Base-by-base conservation (phyloP, 2,888 invertebrate genomes). In the Nomada lathburiana region DNA sequence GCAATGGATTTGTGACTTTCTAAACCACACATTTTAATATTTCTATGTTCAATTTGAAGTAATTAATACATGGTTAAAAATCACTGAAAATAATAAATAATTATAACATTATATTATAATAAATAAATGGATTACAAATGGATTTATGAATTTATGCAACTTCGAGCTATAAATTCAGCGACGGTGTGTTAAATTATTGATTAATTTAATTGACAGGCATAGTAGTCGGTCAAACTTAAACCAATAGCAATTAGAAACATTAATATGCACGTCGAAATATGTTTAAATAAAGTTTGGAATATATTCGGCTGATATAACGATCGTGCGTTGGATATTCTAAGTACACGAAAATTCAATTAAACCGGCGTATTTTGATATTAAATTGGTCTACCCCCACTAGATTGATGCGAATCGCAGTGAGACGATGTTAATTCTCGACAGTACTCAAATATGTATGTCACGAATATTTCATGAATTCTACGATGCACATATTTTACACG, bases 341-440 rank as follows among this genome's bases (percentile, higher is more conserved):
- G 47, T 55, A 60, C 64, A 71, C 44, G 69, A 47, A 23, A 53
- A 44, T 76, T 64, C 57, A 80, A 80, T 80, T 79, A 77, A 80
- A 80, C 44, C 44, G 26, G 42, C 53, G 53, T 60, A 77, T 80
- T 59, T 64, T 59, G 59, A 65, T 60, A 77, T 77, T 69, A 77
- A 80, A 77, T 63, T 69, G 23, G 53, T 64, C 52, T 47, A 52
- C 36, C 69, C 4, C 13, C 16, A 50, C 29, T 16, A 44, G 77
- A 75, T 75, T 68, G 67, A 75, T 67, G 26, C 29, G 26, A 52
- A 52, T 57, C 60, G 44, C 44, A 42, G 36, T 23, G 47, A 23
- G 44, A 68, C 36, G 29, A 16, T 62, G 60, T 52, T 29, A 47
- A 60, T 69, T 69, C 36, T 53, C 60, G 23, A 57, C 26, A 29